A percentile compares a stretch with the other conserved stretches of the same genome.
Evolutionary conservation across 2,888 invertebrate species (phyloP).

Genomic region (Seira sanloemensis): DNA sequence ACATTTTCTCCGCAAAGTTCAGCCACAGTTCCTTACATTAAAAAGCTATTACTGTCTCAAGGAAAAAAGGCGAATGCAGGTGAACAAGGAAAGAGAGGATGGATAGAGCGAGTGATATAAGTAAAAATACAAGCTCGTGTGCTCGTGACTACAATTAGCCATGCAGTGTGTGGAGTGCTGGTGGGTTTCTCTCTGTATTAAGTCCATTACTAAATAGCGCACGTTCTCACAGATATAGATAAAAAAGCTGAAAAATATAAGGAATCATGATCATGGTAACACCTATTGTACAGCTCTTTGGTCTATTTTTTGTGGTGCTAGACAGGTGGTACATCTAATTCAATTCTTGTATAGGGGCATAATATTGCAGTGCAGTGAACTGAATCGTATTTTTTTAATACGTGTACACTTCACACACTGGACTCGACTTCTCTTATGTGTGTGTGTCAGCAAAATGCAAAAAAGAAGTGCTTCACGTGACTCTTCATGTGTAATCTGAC

Average conservation of each 20-base stretch:
- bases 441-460: background rate
- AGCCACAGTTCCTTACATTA: background rate
- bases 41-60: background rate
- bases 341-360: background rate
- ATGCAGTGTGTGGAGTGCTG: constrained; percentile 33
- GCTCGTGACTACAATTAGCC: constrained; percentile 59
- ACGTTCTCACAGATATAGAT: background rate
- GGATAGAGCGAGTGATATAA: background rate
- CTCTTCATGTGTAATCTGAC: constrained; percentile 48
- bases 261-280: background rate
- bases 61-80: background rate
- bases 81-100: constrained; percentile 18
- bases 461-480: constrained; percentile 53
- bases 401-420: background rate
- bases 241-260: background rate
- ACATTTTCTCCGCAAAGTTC: background rate
- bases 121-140: constrained; percentile 20
- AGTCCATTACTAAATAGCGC: background rate
- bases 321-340: background rate
- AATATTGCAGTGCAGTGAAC: background rate
- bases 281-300: too few relatives aligned
- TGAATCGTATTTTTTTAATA: background rate
- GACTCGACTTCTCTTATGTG: too few relatives aligned
- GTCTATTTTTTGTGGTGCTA: background rate
- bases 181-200: background rate